Evolutionary conservation across 2,113 vertebrate genomes (phyloP), one percentile per base, ranked within the genome.

Genomic region (Blennius ocellaris): DNA sequence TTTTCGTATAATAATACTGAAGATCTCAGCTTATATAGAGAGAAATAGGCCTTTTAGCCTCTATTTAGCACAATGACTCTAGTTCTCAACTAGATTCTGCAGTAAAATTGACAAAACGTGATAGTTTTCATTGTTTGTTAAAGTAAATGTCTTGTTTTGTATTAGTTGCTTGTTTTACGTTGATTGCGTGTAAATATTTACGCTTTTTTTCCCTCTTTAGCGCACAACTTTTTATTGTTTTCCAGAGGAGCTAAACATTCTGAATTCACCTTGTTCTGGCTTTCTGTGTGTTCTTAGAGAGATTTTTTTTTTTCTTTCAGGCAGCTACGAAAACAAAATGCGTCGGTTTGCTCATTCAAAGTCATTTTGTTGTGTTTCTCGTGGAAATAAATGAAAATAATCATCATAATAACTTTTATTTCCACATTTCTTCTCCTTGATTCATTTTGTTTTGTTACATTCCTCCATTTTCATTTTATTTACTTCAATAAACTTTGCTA

Each of bases 281-380:
- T 77, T 43, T 73, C 49, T 56, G 17, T 69, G 45, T 67, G n/a
- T 15, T 58, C 44, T 77, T 47, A 6, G 12, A 3, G 1, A 59
- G 45, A 73, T 55, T 59, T 40, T n/a, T n/a, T n/a, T n/a, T n/a
- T n/a, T n/a, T n/a, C n/a, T n/a, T 56, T 64, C 38, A 73, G 78
- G 76, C 78, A 82, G 75, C 78, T 84, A 62, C 16, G n/a, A 40
- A 44, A 43, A 50, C 1, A 41, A 62, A 53, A 41, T 11, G 10
- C 16, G 14, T 50, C 44, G 48, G 11, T 10, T 76, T 69, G 53
- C 7, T 53, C 6, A 40, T 6, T 41, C 41, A 10, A 54, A 61
- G 5, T 50, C 4, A 36, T 30, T 52, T n/a, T 17, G 40, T 43
- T 43, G 10, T 43, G 7, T 43, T 43, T 61, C 7, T 51, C 7